phyloP scores from a whole-genome alignment of 2,888 invertebrate genomes.

The Cactoblastis cactorum region DNA sequence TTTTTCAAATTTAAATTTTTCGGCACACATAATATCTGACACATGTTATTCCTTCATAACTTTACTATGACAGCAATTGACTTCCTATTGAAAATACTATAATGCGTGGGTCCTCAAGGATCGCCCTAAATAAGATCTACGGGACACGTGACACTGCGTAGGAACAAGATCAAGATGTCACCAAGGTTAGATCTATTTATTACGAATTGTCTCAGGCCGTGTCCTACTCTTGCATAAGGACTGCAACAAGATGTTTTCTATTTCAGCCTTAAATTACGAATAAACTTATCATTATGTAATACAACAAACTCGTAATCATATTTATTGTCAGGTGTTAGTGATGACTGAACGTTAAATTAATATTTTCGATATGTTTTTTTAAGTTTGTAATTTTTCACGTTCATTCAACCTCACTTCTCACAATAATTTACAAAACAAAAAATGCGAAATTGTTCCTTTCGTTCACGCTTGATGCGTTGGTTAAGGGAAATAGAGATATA shows the following conservation, averaged over 20 bases:
- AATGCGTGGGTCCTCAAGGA: conserved; percentile 43
- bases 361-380: too few species aligned
- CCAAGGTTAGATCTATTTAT: conserved; percentile 74
- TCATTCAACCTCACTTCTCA: too few species aligned
- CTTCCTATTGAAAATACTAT: conserved; percentile 28
- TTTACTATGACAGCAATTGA: neutral
- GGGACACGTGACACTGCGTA: conserved; percentile 60
- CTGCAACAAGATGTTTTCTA: neutral
- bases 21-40: neutral
- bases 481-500: neutral
- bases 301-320: too few species aligned
- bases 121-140: conserved; percentile 59
- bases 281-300: too few species aligned
- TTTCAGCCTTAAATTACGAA: neutral
- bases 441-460: too few species aligned
- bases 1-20: too few species aligned
- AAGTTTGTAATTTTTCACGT: too few species aligned
- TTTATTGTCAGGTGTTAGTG: too few species aligned
- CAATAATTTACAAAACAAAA: too few species aligned
- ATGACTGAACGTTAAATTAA: too few species aligned
- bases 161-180: conserved; percentile 69
- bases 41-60: neutral
- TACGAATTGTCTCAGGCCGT: conserved; percentile 54
- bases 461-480: too few species aligned
- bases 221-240: neutral